Evolutionary conservation across 2,888 invertebrate species (phyloP), one percentile per base, ranked within the genome.

Genomic region (Sinohyriopsis cumingii): DNA sequence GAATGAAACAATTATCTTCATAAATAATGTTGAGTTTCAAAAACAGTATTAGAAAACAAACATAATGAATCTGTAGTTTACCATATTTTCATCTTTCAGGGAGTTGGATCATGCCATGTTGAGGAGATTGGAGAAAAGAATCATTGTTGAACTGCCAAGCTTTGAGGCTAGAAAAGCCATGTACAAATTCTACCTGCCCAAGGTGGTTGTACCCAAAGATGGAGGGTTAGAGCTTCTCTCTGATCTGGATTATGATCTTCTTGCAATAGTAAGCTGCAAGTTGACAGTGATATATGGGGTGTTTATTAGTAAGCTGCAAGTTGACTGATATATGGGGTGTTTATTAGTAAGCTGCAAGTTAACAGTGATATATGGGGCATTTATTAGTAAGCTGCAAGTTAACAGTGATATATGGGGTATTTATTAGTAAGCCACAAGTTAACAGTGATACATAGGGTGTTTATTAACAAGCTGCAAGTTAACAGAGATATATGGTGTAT

Each of bases 41-140:
- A 45, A 45, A 12, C 3, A 15, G 45, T 45, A 3, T 45, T 45
- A 45, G 12, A 45, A 45, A 45, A 15, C 45, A 45, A 45, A 12
- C 45, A 12, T 3, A 15, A 45, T 0, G 15, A n/a, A n/a, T n/a
- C 15, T 15, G 45, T 45, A 3, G 45, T 45, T 45, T 45, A 45
- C 45, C 15, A 3, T 15, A 45, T 15, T 12, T 45, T 45, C 3
- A 3, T 45, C 12, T 45, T 64, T 24, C 83, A 95, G 95, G 94
- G 95, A 95, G 87, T 93, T 98, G 75, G 97, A 97, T 88, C 92
- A 94, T 76, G 97, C 98, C 0, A 93, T 98, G 90, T 90, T 98
- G 59, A 91, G 98, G 59, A 92, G 98, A 68, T 92, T 98, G 69
- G 98, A 98, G 86, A 97, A 96, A 87, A 92, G 95, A 65, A 94